Conservation (phyloP, 2,113 vertebrate species). For the Phalacrocorax pelagicus region DNA sequence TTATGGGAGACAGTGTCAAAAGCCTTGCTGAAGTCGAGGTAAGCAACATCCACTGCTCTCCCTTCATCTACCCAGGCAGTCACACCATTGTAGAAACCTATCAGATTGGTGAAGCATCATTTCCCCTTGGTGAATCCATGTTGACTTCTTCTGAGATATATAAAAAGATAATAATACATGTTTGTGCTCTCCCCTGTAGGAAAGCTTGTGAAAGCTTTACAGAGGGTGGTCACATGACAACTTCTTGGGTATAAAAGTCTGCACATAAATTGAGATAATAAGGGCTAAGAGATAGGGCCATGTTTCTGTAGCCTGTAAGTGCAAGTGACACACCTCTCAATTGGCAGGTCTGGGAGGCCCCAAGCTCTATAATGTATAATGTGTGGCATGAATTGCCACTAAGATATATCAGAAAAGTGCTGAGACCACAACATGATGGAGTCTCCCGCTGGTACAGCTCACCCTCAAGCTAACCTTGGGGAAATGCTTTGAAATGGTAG, state of each 20-base stretch:
- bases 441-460: neutral
- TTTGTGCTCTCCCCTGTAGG: neutral
- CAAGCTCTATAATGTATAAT: neutral
- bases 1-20: too few species aligned
- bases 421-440: neutral
- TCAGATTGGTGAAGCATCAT: too few species aligned
- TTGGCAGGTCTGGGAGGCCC: constrained; percentile 13
- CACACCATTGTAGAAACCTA: too few species aligned
- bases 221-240: neutral
- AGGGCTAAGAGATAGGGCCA: neutral
- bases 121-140: too few species aligned
- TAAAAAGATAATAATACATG: neutral
- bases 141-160: too few species aligned
- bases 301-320: neutral
- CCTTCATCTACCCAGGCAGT: too few species aligned
- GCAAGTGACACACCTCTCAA: constrained; percentile 14
- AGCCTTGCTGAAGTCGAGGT: too few species aligned
- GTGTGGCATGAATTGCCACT: constrained; percentile 15
- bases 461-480: constrained; percentile 47
- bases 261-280: neutral
- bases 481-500: constrained; percentile 21
- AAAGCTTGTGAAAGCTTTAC: neutral
- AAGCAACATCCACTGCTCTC: too few species aligned
- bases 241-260: neutral
- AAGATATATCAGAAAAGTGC: neutral